phyloP scores from a whole-genome alignment of 2,113 vertebrate species.

The Oryctolagus cuniculus region DNA sequence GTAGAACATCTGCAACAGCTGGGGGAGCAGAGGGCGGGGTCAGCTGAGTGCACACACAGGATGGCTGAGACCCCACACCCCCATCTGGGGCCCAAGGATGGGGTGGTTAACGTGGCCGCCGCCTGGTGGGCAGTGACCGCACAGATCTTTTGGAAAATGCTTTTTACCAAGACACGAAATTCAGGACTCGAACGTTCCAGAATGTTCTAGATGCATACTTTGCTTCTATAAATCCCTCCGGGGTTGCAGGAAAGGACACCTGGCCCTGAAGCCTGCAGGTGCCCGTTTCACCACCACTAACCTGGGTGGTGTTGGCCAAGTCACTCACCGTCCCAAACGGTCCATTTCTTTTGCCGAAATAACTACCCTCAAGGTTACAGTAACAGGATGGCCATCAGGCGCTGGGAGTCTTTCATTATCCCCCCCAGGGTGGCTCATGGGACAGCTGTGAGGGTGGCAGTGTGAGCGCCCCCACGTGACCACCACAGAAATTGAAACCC shows the following conservation, averaged over 20 bases:
- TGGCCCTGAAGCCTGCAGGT: background rate
- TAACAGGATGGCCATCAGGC: background rate
- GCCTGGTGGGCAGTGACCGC: background rate
- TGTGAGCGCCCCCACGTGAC: no score
- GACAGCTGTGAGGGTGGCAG: no score
- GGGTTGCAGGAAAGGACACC: background rate
- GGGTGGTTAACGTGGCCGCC: no score
- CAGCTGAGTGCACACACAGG: background rate
- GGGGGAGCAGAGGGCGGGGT: constrained; percentile 69
- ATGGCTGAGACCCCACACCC: no score
- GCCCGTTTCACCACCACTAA: background rate
- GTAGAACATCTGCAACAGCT: constrained; percentile 95
- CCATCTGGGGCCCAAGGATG: no score
- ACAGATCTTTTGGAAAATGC: background rate
- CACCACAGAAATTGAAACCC: background rate
- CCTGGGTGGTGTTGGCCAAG: background rate
- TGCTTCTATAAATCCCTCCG: background rate
- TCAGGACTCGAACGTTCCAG: background rate
- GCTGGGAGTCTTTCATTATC: background rate
- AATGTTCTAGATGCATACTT: background rate
- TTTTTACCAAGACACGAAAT: background rate
- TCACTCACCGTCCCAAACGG: background rate
- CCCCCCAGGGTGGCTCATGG: no score
- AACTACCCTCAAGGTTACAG: background rate
- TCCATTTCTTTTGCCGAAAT: constrained; percentile 14